Evolutionary conservation across 2,797 vertebrate genomes (phyloP).

Genomic region (Bothrops alternatus): DNA sequence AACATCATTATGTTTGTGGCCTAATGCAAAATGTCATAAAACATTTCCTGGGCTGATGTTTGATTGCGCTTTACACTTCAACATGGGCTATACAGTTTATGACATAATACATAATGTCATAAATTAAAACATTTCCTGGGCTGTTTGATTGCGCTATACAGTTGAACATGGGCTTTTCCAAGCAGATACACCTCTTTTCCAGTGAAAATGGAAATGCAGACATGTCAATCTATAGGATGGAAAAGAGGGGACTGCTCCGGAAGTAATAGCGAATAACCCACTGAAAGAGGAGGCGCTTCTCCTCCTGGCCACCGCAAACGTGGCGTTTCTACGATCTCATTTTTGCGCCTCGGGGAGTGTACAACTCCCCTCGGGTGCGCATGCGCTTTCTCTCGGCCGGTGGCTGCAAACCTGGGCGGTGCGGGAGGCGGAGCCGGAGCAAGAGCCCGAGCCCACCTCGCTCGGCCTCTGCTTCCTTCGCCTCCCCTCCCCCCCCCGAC

Average conservation of each 20-base stretch:
- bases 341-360: too few species aligned
- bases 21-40: neutral
- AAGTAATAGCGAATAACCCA: neutral
- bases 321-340: too few species aligned
- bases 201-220: too few species aligned
- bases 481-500: too few species aligned
- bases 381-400: neutral
- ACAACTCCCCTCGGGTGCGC: too few species aligned
- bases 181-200: neutral
- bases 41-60: neutral
- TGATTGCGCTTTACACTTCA: neutral
- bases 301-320: neutral
- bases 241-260: neutral
- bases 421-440: neutral
- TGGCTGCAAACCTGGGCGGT: constrained; percentile 7
- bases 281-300: neutral
- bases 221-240: too few species aligned
- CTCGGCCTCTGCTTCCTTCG: neutral
- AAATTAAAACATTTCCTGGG: neutral
- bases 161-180: neutral
- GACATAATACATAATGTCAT: neutral
- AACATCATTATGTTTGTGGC: neutral
- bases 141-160: neutral
- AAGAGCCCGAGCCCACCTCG: neutral
- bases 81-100: neutral